Evolutionary conservation across 2,888 invertebrate genomes (phyloP).

Genomic region (Machimus rusticus): DNA sequence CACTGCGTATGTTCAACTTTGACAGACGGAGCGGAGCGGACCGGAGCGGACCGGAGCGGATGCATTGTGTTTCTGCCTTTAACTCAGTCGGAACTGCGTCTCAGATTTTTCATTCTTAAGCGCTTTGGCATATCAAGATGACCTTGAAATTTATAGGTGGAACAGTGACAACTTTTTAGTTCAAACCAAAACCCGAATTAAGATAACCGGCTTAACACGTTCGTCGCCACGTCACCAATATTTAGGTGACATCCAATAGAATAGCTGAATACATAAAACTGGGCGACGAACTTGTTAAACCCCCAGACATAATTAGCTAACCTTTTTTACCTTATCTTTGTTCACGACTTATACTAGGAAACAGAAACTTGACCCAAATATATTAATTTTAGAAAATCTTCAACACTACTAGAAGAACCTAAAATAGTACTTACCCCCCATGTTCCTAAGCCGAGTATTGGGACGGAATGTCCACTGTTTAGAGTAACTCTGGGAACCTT

Average conservation of each 20-base stretch:
- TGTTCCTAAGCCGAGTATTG: constrained; percentile 79
- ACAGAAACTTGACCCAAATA: neutral
- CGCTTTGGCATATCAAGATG: neutral
- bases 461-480: constrained; percentile 71
- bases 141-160: neutral
- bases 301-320: neutral
- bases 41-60: too few species aligned
- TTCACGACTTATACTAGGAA: neutral
- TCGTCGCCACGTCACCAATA: too few species aligned
- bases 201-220: neutral
- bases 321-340: neutral
- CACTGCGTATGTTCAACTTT: too few species aligned
- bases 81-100: neutral
- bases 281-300: too few species aligned
- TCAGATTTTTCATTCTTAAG: neutral
- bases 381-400: neutral
- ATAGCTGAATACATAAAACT: too few species aligned
- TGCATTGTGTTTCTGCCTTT: too few species aligned
- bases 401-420: neutral
- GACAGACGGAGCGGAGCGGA: too few species aligned
- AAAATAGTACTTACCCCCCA: constrained; percentile 72
- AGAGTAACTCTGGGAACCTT: neutral
- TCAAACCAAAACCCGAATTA: too few species aligned
- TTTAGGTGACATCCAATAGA: too few species aligned
- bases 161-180: neutral